Conservation (phyloP, 2,888 invertebrate species). For the Marasmarcha lunaedactyla region DNA sequence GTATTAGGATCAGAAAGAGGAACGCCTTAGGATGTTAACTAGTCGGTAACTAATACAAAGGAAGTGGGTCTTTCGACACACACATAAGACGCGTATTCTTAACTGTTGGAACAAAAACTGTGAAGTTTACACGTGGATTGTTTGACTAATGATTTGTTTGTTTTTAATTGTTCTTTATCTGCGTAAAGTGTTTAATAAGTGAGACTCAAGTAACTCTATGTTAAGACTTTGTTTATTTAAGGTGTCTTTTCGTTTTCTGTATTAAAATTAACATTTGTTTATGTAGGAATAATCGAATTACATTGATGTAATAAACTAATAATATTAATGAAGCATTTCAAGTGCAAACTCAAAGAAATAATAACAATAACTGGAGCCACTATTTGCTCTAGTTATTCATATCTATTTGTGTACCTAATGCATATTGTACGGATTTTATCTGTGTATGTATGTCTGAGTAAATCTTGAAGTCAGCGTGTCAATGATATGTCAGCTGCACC, state of each 20-base stretch:
- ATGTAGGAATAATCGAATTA: too few relatives aligned
- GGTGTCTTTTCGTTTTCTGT: too few relatives aligned
- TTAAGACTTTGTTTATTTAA: too few relatives aligned
- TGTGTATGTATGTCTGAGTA: slow-evolving; percentile 23
- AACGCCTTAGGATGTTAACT: slow-evolving; percentile 1
- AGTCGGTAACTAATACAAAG: slow-evolving; percentile 1
- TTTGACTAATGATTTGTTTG: too few relatives aligned
- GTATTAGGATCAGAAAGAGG: slow-evolving; percentile 16
- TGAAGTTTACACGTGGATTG: neutral
- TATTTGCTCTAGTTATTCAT: neutral
- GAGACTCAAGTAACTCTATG: too few relatives aligned
- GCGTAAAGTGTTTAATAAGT: too few relatives aligned
- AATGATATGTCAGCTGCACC: slow-evolving; percentile 26
- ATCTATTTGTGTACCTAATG: slow-evolving; percentile 6
- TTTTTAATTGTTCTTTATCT: too few relatives aligned
- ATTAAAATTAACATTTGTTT: too few relatives aligned
- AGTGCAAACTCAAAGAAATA: too few relatives aligned
- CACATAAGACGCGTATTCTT: neutral
- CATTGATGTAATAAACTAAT: too few relatives aligned
- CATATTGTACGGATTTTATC: slow-evolving; percentile 22
- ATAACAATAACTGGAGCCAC: too few relatives aligned
- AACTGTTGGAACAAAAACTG: neutral
- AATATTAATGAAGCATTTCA: too few relatives aligned
- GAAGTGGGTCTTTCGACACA: slow-evolving; percentile 1
- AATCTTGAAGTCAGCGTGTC: slow-evolving; percentile 32